These are phyloP conservation scores for Acanthiza pusilla DNA, from an alignment of 2,797 vertebrate genomes.

Conservation along the genomic window DNA sequence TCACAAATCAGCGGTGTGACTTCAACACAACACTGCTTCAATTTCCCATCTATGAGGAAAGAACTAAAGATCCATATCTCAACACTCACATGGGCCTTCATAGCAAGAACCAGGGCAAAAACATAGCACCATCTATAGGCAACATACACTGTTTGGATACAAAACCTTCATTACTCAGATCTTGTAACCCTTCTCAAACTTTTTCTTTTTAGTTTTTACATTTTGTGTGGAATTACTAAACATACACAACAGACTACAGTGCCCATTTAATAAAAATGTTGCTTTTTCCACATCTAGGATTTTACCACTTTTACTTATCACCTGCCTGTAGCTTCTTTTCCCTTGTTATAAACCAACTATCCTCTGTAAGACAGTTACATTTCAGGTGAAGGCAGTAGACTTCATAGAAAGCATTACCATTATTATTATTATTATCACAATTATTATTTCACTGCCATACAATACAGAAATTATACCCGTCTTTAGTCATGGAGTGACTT, in stretches of 20 bases:
- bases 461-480: neutral
- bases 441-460: neutral
- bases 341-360: neutral
- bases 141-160: neutral
- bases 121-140: neutral
- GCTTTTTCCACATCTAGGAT: neutral
- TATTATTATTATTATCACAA: neutral
- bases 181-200: neutral
- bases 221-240: neutral
- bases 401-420: neutral
- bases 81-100: neutral
- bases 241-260: rapidly evolving
- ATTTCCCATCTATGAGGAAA: neutral
- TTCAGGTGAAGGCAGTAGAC: neutral
- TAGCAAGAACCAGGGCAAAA: neutral
- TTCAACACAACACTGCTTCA: neutral
- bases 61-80: neutral
- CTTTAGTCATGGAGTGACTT: neutral
- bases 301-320: neutral
- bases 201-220: neutral
- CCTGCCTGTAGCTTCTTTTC: neutral
- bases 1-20: neutral
- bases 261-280: neutral
- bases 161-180: neutral
- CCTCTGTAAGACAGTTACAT: neutral